Conservation (phyloP, 2,113 vertebrate genomes). For the Tichodroma muraria region DNA sequence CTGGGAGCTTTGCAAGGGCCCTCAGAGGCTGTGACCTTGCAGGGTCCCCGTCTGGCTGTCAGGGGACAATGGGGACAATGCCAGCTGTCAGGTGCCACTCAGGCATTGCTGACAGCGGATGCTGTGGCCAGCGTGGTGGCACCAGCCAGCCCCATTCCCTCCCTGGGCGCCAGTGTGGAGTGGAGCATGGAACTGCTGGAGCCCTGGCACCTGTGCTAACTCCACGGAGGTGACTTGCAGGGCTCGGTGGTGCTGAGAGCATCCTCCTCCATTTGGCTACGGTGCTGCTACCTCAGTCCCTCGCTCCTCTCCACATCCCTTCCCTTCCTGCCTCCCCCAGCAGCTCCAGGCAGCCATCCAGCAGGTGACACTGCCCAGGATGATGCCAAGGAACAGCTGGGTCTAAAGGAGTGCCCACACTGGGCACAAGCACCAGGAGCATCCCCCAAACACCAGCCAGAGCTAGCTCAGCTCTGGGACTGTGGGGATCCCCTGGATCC, state of each 20-base stretch:
- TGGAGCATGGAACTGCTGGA: accelerated
- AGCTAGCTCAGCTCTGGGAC: neutral
- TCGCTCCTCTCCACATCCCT: neutral
- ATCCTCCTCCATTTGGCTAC: neutral
- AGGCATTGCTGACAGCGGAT: accelerated
- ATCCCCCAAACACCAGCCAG: neutral
- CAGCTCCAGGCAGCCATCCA: neutral
- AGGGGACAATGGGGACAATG: neutral
- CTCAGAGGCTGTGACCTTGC: neutral
- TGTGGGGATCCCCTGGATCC: neutral
- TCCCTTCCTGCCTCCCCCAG: neutral
- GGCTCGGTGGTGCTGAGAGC: neutral
- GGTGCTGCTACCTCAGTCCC: neutral
- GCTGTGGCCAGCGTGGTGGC: neutral
- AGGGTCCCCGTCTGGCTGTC: neutral
- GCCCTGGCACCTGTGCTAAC: neutral
- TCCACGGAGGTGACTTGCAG: neutral
- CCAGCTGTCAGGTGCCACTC: neutral
- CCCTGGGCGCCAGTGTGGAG: accelerated
- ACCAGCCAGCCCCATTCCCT: neutral
- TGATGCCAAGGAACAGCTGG: neutral
- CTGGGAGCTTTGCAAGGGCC: neutral
- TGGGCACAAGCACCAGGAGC: neutral
- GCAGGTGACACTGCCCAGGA: neutral
- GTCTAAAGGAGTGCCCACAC: neutral